Evolutionary conservation across 2,888 invertebrate genomes (phyloP), one percentile per base, ranked within the genome.

Genomic region (Proisotoma minuta): DNA sequence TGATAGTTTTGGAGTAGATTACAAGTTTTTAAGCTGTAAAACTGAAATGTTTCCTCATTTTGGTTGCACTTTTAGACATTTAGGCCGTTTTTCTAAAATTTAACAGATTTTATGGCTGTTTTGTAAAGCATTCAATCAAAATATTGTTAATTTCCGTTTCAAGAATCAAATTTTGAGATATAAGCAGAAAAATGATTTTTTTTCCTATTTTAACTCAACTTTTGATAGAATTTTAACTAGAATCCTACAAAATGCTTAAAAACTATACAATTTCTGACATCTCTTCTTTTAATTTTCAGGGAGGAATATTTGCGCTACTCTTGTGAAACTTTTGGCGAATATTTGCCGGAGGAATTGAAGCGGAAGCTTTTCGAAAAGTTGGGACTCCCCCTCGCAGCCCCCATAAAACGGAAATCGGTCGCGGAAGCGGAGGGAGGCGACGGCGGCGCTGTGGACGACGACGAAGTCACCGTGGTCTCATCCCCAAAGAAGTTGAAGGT

Each of bases 241-340:
- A 8, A 10, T 34, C 34, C 34, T 8, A n/a, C n/a, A n/a, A n/a
- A n/a, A n/a, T n/a, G n/a, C n/a, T n/a, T n/a, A n/a, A n/a, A n/a
- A n/a, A n/a, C n/a, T n/a, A n/a, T n/a, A n/a, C n/a, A n/a, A n/a
- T n/a, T n/a, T n/a, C n/a, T n/a, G n/a, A 2, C 40, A 4, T 3
- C 1, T 34, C 3, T 58, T n/a, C n/a, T n/a, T 62, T 24, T 12
- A 43, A 52, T 27, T 53, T 43, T 5, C 50, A 72, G 71, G 48
- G 62, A 66, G 18, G 73, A 73, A 29, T 87, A 85, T 75, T 75
- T 87, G 48, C 84, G 84, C 75, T 88, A 87, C 80, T 88, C 90
- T 0, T 85, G 85, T 77, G 90, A 89, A 12, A 85, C 91, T 65
- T 81, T 91, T 50, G 87, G 88, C 0, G 88, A 89, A 74, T 91